Conservation (phyloP, 2,113 vertebrate species). For the Ciconia stormi region DNA sequence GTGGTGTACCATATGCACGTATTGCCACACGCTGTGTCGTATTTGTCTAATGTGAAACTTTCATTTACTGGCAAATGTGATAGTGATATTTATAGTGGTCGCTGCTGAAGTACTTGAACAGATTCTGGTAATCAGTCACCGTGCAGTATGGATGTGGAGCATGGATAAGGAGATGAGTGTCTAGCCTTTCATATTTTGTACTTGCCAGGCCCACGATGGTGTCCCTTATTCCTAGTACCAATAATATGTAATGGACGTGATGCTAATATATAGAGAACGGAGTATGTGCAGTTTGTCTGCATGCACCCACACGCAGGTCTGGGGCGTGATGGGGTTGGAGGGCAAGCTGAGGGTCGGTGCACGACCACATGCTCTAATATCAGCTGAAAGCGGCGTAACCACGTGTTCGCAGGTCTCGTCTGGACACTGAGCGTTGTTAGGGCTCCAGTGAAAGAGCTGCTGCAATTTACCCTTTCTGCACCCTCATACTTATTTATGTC, state of each 20-base stretch:
- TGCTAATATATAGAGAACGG: background rate
- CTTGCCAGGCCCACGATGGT: background rate
- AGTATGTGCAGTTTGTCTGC: background rate
- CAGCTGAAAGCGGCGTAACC: rapidly evolving
- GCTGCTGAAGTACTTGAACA: background rate
- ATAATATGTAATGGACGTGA: rapidly evolving
- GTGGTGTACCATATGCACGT: conserved; percentile 4
- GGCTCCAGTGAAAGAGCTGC: background rate
- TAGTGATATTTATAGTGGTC: background rate
- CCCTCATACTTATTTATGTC: background rate
- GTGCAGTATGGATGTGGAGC: background rate
- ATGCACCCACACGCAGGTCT: too few relatives aligned
- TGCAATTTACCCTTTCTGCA: background rate
- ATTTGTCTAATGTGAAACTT: background rate
- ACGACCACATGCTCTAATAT: background rate
- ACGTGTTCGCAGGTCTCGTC: rapidly evolving
- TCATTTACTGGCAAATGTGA: background rate
- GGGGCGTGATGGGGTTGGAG: background rate
- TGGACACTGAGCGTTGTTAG: background rate
- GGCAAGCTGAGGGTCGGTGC: background rate
- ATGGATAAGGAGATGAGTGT: background rate
- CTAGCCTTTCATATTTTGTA: background rate
- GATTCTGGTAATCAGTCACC: background rate
- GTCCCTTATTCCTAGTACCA: background rate
- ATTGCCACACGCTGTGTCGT: background rate